Evolutionary conservation across 2,113 vertebrate genomes (phyloP), one percentile per base, ranked within the genome.

Genomic region (Myxocyprinus asiaticus): DNA sequence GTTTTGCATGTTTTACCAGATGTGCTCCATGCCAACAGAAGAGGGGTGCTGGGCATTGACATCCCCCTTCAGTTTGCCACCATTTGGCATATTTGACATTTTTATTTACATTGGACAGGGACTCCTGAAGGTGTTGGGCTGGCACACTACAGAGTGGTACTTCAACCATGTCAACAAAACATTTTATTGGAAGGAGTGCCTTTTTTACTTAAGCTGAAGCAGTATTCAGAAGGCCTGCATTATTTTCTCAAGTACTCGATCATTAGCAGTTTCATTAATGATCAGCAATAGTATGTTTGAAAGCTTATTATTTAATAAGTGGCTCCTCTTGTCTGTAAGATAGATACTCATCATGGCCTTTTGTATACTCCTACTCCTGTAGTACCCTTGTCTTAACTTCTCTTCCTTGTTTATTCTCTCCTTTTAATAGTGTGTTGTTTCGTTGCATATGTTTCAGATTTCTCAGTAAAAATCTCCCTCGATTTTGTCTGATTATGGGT

Each of bases 111-210:
- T 84, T 68, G 71, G 83, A 81, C 83, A 84, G 83, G 83, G 83
- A 81, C 83, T 84, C 83, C 83, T 81, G 71, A 84, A 84, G 83
- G 83, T 81, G 79, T 84, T 84, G 83, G 80, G 83, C 83, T 84
- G 79, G 83, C 83, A 81, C 80, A 84, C 83, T 84, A 81, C 79
- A 78, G 61, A 84, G 83, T 81, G 83, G 83, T 84, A 84, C 76
- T 77, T 79, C 22, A 79, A 81, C 82, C 79, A 84, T 84, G 79
- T 84, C 59, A 73, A 79, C 72, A 81, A 78, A 67, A 84, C 78
- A 81, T 81, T 71, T 61, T 81, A 84, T 66, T 81, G 61, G 76
- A 81, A 84, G 83, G 83, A 81, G 83, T 84, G 71, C 83, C 83
- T 84, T 84, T 79, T 81, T 84, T 81, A 65, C 65, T 81, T 69